Evolutionary conservation across 2,113 vertebrate species (phyloP).

Genomic region (Hyperoodon ampullatus): DNA sequence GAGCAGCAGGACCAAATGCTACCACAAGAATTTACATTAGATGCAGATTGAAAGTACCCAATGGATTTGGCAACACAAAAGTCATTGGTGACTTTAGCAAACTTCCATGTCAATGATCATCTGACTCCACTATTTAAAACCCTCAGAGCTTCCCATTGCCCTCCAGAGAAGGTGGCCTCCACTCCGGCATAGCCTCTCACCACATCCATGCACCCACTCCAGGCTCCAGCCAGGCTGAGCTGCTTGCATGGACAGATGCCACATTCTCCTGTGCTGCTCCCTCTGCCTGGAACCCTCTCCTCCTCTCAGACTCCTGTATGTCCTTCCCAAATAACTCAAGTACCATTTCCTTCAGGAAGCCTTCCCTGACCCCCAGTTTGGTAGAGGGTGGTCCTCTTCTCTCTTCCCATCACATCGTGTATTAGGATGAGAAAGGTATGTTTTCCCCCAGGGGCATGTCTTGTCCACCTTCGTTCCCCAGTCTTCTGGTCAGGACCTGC

Average conservation of each 20-base stretch:
- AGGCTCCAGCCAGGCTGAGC: not conserved
- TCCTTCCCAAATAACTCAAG: not conserved
- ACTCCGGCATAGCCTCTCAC: not conserved
- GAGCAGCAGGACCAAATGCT: not conserved
- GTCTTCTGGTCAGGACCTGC: not conserved
- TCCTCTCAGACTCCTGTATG: not conserved
- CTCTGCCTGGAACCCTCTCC: not conserved
- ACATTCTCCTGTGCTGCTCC: no score
- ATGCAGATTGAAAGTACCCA: not conserved
- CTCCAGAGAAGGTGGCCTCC: not conserved
- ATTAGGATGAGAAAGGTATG: not conserved
- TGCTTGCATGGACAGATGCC: not conserved
- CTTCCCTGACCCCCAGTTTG: not conserved
- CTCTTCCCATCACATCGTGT: not conserved
- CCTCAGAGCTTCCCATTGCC: not conserved
- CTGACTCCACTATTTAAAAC: not conserved
- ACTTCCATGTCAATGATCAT: not conserved
- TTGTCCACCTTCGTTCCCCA: not conserved
- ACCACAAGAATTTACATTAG: not conserved
- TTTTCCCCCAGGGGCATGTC: not conserved
- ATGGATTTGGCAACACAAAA: not conserved
- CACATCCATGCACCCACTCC: accelerated
- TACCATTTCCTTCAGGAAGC: not conserved
- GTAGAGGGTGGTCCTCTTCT: not conserved
- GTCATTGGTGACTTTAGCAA: not conserved